These are phyloP conservation scores for Euwallacea similis DNA, from an alignment of 1,140 invertebrate species.

Conservation along the genomic window DNA sequence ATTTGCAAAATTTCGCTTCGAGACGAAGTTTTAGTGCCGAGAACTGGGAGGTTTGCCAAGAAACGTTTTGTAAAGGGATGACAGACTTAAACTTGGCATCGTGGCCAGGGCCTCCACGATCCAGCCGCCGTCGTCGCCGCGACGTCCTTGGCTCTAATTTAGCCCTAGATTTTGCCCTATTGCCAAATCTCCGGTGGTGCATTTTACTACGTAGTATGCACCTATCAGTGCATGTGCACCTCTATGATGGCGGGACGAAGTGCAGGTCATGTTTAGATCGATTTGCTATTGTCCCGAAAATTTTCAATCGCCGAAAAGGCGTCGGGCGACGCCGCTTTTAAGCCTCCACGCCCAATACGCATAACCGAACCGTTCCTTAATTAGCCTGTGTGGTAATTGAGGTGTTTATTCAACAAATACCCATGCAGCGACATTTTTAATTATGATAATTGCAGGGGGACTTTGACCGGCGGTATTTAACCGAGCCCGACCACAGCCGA, in stretches of 20 bases:
- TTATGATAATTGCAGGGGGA: no score
- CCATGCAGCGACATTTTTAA: no score
- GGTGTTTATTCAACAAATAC: no score
- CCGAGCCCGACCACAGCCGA: no score
- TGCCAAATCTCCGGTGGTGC: constrained; percentile 19
- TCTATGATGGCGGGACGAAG: constrained; percentile 6
- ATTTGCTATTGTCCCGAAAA: constrained; percentile 4
- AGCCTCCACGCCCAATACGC: no score
- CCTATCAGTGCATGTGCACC: constrained; percentile 13
- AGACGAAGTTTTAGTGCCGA: no score
- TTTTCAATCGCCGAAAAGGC: neutral
- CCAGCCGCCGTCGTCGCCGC: constrained; percentile 10
- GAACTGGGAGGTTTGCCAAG: no score
- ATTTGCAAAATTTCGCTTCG: no score
- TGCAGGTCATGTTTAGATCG: constrained; percentile 11
- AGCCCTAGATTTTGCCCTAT: constrained; percentile 19
- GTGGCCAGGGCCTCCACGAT: neutral
- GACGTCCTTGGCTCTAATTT: constrained; percentile 27
- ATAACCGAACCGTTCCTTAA: no score
- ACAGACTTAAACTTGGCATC: neutral
- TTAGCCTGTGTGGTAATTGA: no score
- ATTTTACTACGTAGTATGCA: constrained; percentile 23
- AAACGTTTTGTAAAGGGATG: no score
- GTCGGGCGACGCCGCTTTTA: neutral
- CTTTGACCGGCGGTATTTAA: no score